phyloP scores from a whole-genome alignment of 2,888 invertebrate species.

The Ryuthela nishihirai region DNA sequence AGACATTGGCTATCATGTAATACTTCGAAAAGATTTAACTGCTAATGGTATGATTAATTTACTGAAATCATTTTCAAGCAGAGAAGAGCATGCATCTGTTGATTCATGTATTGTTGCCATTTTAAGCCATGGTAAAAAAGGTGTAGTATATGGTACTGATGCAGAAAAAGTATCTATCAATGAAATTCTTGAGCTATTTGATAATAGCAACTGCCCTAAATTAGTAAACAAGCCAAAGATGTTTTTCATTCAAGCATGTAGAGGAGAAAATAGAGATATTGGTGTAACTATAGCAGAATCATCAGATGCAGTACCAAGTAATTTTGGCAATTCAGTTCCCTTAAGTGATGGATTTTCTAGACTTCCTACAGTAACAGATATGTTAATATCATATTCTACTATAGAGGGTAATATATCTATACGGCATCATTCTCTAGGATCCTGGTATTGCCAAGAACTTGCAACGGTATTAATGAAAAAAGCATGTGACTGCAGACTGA shows the following conservation, averaged over 20 bases:
- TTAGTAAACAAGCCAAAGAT: constrained; percentile 39
- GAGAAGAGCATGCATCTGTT: not conserved
- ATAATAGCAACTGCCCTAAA: constrained; percentile 34
- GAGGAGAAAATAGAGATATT: constrained; percentile 26
- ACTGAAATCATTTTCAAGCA: no score
- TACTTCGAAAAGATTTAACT: no score
- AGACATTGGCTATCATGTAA: no score
- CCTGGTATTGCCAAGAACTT: constrained; percentile 23
- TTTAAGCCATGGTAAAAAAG: constrained; percentile 21
- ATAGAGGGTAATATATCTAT: constrained; percentile 24
- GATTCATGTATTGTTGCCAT: constrained; percentile 14
- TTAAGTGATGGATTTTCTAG: no score
- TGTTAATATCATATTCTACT: no score
- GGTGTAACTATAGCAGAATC: no score
- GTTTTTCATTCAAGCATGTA: constrained; percentile 42
- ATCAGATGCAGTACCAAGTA: no score
- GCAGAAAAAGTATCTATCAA: constrained; percentile 13
- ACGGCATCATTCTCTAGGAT: constrained; percentile 14
- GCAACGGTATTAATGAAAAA: constrained; percentile 1
- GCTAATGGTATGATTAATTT: no score
- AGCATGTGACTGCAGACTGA: constrained; percentile 6
- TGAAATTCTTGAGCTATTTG: constrained; percentile 33
- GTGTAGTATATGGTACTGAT: constrained; percentile 31
- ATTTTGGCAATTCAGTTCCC: no score
- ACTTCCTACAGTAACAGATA: no score